Percentiles rank a stretch among this genome's conserved stretches.
Conservation (phyloP, 1,140 invertebrate species). For the Meloidogyne floridensis region DNA sequence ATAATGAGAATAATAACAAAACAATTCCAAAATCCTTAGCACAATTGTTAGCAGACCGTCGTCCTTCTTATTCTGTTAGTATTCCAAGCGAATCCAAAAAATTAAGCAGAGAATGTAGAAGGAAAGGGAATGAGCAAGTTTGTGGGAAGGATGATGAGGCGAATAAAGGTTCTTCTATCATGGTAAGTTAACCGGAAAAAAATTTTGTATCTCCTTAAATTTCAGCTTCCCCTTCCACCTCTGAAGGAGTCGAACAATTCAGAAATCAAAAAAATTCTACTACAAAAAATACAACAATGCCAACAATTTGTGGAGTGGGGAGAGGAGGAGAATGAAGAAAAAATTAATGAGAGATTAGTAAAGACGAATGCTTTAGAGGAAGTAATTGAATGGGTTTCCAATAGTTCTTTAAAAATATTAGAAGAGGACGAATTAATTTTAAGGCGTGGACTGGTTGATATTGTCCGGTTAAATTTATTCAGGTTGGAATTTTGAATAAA, state of each 20-base stretch:
- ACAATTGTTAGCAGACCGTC: not conserved
- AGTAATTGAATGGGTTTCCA: not conserved
- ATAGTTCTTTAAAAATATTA: not conserved
- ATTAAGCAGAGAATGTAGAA: constrained; percentile 1
- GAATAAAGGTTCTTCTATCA: not conserved
- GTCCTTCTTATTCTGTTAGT: not conserved
- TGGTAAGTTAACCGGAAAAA: not conserved
- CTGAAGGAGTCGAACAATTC: not conserved
- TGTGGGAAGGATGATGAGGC: not conserved
- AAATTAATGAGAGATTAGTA: not conserved
- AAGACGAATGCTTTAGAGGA: constrained; percentile 15
- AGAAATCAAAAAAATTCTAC: not conserved
- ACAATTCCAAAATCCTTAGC: not conserved
- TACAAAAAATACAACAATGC: constrained; percentile 23
- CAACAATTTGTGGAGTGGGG: constrained; percentile 17
- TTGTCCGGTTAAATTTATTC: constrained; percentile 20
- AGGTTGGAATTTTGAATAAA: not conserved
- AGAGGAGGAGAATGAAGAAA: constrained; percentile 38
- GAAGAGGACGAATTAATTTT: not conserved
- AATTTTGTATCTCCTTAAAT: not conserved
- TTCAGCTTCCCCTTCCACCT: constrained; percentile 14
- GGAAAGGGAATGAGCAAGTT: not conserved
- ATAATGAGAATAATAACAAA: not conserved
- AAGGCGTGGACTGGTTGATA: not conserved
- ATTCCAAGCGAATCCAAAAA: not conserved